Base-by-base conservation (phyloP, 2,113 vertebrate species). In the Protobothrops flavoviridis region DNA sequence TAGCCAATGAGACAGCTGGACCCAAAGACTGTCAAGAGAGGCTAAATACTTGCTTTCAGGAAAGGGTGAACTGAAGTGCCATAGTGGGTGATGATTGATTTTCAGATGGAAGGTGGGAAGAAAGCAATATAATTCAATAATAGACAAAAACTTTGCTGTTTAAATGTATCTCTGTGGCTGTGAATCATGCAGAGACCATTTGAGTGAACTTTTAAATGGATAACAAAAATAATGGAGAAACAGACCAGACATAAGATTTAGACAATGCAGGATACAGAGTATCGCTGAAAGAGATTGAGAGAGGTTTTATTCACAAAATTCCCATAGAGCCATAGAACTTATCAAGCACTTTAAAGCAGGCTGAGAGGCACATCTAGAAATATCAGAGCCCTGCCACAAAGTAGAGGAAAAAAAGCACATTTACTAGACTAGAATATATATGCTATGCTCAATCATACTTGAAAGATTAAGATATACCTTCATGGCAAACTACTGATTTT, bases 61-160 rank as follows among this genome's bases (percentile, higher is more conserved):
- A 74, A 74, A 48, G 89, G 50, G n/a, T 33, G 50, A 17, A 26
- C 33, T 53, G 24, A 24, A 56, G 21, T 57, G 23, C 52, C 90
- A 85, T 21, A 21, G 69, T 48, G 53, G 74, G 39, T 86, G 48
- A 59, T 56, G 53, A 86, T 55, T 91, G 53, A 91, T 91, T 86
- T 91, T 26, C 21, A 91, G 81, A 48, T 24, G 20, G 81, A 91
- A n/a, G 81, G 33, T 86, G 52, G 24, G 39, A 86, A 86, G 91
- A 91, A 3, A 26, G 91, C 43, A 23, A 45, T 59, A 91, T 61
- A 91, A 87, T 87, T 29, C 81, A 91, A 91, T 59, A 87, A 87
- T 12, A 91, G 26, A 59, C 2, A 69, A 55, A 43, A 20, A 61
- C 53, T 50, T 87, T 87, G 33, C 39, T 91, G 55, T 91, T 91